These are phyloP conservation scores for Cyphomyrmex costatus DNA, from an alignment of 1,140 invertebrate species.

Conservation along the genomic window DNA sequence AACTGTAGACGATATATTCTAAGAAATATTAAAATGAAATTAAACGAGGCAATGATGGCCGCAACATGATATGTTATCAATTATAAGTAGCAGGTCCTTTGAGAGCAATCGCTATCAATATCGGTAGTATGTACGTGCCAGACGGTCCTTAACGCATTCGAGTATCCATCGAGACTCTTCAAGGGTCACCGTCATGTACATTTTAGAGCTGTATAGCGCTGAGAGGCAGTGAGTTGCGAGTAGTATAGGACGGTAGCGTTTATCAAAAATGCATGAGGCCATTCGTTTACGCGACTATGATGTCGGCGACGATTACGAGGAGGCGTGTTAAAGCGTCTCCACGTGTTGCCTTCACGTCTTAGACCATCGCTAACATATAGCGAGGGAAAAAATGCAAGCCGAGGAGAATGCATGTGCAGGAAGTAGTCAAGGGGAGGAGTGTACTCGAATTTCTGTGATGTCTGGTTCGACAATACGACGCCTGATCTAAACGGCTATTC, in stretches of 20 bases:
- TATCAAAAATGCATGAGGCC: constrained; percentile 74
- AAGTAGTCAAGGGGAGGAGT: not conserved
- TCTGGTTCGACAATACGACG: constrained; percentile 77
- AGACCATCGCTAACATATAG: constrained; percentile 21
- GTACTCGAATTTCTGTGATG: constrained; percentile 74
- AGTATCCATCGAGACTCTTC: constrained; percentile 58
- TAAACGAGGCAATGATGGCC: not conserved
- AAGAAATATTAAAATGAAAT: not conserved
- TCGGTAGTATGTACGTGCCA: constrained; percentile 15
- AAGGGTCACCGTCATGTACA: constrained; percentile 62
- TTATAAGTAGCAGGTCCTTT: constrained; percentile 30
- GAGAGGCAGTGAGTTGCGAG: constrained; percentile 35
- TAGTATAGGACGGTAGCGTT: constrained; percentile 37
- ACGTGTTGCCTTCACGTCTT: constrained; percentile 35
- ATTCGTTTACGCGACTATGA: constrained; percentile 60
- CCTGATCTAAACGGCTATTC: constrained; percentile 75
- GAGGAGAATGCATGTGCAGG: not conserved
- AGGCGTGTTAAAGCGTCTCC: constrained; percentile 38
- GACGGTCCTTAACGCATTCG: constrained; percentile 29
- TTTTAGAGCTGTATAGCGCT: not conserved
- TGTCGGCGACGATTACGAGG: constrained; percentile 42
- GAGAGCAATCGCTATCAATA: constrained; percentile 28
- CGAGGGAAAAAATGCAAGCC: constrained; percentile 28
- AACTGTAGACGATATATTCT: not conserved
- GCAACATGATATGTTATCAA: not conserved